phyloP scores from a whole-genome alignment of 2,888 invertebrate genomes.

The Cheilosia variabilis region DNA sequence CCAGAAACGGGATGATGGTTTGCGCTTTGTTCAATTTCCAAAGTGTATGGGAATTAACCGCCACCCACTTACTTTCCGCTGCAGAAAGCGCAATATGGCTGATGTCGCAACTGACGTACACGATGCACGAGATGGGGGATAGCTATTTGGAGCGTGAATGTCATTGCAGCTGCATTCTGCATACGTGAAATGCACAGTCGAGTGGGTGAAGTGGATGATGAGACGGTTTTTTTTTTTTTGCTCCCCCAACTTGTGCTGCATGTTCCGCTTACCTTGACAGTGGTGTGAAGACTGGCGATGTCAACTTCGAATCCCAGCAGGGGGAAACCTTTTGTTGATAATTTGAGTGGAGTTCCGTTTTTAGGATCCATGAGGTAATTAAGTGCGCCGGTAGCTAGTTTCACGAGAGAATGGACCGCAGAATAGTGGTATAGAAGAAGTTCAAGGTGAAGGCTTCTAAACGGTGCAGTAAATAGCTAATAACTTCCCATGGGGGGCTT shows the following conservation, averaged over 20 bases:
- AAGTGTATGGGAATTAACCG: constrained; percentile 24
- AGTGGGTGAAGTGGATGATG: constrained; percentile 56
- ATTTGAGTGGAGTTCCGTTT: constrained; percentile 30
- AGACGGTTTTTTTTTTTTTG: neutral
- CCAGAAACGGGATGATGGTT: constrained; percentile 51
- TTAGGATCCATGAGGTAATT: constrained; percentile 41
- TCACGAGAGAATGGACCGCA: constrained; percentile 5
- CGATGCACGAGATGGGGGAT: constrained; percentile 12
- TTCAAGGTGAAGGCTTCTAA: constrained; percentile 31
- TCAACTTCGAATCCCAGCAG: constrained; percentile 20
- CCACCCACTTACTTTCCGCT: constrained; percentile 61
- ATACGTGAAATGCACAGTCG: constrained; percentile 32
- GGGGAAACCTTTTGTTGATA: constrained; percentile 40
- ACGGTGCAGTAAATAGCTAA: neutral
- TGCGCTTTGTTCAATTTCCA: constrained; percentile 45
- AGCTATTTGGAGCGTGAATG: constrained; percentile 63
- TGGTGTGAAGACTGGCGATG: constrained; percentile 25
- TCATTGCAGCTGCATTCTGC: constrained; percentile 62
- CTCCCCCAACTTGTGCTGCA: neutral
- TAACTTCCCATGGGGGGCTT: neutral
- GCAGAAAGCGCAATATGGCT: constrained; percentile 42
- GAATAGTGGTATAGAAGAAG: constrained; percentile 9
- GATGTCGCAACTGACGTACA: constrained; percentile 33
- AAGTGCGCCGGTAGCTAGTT: constrained; percentile 55
- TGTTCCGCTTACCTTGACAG: constrained; percentile 38